Base-by-base conservation (phyloP, 1,140 invertebrate species). In the Cheumatopsyche charites region DNA sequence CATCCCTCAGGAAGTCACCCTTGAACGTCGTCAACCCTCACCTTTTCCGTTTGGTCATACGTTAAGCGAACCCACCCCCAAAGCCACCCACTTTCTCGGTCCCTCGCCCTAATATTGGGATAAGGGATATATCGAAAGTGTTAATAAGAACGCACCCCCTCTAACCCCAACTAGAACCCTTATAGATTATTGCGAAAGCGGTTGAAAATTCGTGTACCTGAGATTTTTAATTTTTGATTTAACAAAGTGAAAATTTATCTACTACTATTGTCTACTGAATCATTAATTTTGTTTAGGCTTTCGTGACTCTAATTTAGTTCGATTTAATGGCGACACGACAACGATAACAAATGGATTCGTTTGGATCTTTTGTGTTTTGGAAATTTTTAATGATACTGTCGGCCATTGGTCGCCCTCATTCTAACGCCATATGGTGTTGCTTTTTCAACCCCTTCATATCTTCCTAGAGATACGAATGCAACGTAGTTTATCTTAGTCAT, bases 81-180 rank as follows among this genome's bases (percentile, higher is more conserved):
- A 3, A 49, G 4, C 47, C 19, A 13, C 58, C 7, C 62, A 17
- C 62, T 63, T 15, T 41, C n/a, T 9, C 15, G 29, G 29, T 36
- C 29, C 9, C 29, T 3, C 29, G 29, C 29, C 29, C 29, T 36
- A 36, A 36, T 36, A 62, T 21, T 25, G n/a, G 47, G 65, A 67
- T 67, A 55, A 12, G 41, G n/a, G 65, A 67, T 67, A 71, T 42
- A 65, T 63, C 25, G 70, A 71, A 71, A 71, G 70, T 71, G 70
- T 71, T 71, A 71, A 71, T 71, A 71, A 63, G 61, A 71, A 63
- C 58, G 13, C 41, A 21, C 41, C 25, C 12, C 62, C 25, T 42
- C 58, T 12, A 21, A 11, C 25, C 25, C 23, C n/a, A n/a, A n/a
- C n/a, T n/a, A n/a, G n/a, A 15, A 13, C 58, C 55, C 58, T n/a